Evolutionary conservation across 2,888 invertebrate species (phyloP), one percentile per base, ranked within the genome.

Genomic region (Augochlorella aurata): DNA sequence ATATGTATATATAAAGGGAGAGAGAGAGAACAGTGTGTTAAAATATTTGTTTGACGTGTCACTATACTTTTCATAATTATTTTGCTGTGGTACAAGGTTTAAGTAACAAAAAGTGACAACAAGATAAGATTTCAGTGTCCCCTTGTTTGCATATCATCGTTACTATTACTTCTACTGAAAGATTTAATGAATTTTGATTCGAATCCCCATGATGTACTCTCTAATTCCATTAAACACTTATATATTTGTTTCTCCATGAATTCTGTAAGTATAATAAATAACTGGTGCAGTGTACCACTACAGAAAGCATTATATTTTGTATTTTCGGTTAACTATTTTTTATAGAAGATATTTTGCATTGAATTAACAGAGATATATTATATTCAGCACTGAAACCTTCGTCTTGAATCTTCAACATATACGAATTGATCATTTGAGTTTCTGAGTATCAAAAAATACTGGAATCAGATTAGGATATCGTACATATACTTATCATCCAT

Each of bases 51-150:
- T 84, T 65, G 50, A 74, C 49, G 52, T 73, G 49, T 73, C 61
- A 68, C 71, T 82, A 72, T 85, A 74, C 70, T 85, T 85, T 82
- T 79, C 38, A 38, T 74, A 82, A 83, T 8, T 81, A 52, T 66
- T 79, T 78, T 67, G 63, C 67, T 81, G 29, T 70, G 76, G 72
- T 86, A 77, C 52, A 78, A 81, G 67, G 54, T 73, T 50, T 70
- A 77, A 77, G n/a, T 44, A 66, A 73, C 21, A 50, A 72, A 73
- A 50, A 38, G 49, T 81, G 72, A 80, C 83, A 85, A 50, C 63
- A 69, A 84, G 69, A 77, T 81, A 82, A 82, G 86, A 77, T 86
- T 87, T 87, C 87, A 86, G 81, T 88, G 82, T 44, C 10, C 67
- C 69, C 61, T 74, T 45, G 29, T 54, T 49, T 12, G 44, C 74